A percentile compares a stretch with the other conserved stretches of the same genome.
Evolutionary conservation across 1,140 invertebrate species (phyloP).

Genomic region (Cyclargus thomasi): DNA sequence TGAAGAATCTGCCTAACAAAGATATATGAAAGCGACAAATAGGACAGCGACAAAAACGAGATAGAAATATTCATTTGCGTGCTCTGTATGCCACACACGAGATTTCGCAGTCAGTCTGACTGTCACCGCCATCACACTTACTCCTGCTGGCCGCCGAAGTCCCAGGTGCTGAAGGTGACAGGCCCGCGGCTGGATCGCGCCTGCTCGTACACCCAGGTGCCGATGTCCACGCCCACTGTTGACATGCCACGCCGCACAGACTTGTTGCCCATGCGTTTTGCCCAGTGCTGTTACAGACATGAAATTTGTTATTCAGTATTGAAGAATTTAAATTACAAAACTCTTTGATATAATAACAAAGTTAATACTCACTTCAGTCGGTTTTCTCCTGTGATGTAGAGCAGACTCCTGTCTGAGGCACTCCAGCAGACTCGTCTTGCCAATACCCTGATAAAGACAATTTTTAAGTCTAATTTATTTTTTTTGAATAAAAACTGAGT

Average conservation of each 20-base stretch:
- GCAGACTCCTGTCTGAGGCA: constrained; percentile 91
- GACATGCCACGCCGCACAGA: constrained; percentile 87
- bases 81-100: too few relatives aligned
- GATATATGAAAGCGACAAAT: too few relatives aligned
- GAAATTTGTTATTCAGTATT: not conserved
- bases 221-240: constrained; percentile 97
- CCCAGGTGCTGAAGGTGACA: constrained; percentile 98
- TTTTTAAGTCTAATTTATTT: too few relatives aligned
- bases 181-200: constrained; percentile 86
- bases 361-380: constrained; percentile 79
- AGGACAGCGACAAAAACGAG: too few relatives aligned
- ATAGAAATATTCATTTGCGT: too few relatives aligned
- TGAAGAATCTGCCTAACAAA: too few relatives aligned
- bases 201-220: constrained; percentile 95
- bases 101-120: too few relatives aligned
- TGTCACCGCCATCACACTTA: constrained; percentile 45
- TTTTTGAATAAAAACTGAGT: too few relatives aligned
- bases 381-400: constrained; percentile 83
- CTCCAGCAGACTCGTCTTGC: constrained; percentile 95
- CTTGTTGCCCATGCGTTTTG: constrained; percentile 94
- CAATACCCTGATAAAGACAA: constrained; percentile 82
- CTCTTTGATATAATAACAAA: too few relatives aligned
- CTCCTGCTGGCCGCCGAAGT: constrained; percentile 98
- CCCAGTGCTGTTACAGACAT: constrained; percentile 85
- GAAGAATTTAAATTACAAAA: not conserved